Evolutionary conservation across 2,888 invertebrate genomes (phyloP), one percentile per base, ranked within the genome.

Genomic region (Lutraria lutraria): DNA sequence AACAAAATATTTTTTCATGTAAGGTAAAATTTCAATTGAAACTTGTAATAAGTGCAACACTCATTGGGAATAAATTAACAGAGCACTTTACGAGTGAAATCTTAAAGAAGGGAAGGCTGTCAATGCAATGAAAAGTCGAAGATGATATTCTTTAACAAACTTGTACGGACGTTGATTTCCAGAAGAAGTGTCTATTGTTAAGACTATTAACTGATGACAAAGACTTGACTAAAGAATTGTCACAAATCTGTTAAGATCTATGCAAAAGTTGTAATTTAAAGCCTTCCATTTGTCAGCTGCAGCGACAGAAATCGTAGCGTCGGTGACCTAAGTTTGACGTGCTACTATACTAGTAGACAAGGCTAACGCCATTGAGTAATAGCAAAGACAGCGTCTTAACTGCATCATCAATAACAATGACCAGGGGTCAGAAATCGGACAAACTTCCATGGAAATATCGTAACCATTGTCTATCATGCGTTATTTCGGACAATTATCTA

Each of bases 381-480:
- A 79, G 43, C 52, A 86, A 81, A 84, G 52, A 81, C 84, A 53
- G 81, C 85, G 53, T 76, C 76, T 76, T 63, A 68, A 43, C 60
- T 72, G 85, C 86, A 86, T 83, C 88, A 83, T 87, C 81, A 79
- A 63, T 82, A 83, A 31, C 87, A 90, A 92, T 81, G 82, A 43
- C 19, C 60, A 79, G 53, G 83, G 92, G 92, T 92, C 92, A 92
- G 19, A 86, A 89, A 89, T 89, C 88, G 90, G 92, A 89, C 92
- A 92, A 86, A 80, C 76, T 86, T 89, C 87, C 87, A 86, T 81
- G 86, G 87, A 63, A 81, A 88, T 54, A 29, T 60, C 54, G 85
- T 90, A 91, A 89, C 86, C 89, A 89, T 92, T 92, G 92, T 92
- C 92, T 92, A 92, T 81, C 34, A 52, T 85, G 56, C 80, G 80